Percentiles rank a stretch among this genome's conserved stretches.
phyloP scores from a whole-genome alignment of 2,888 invertebrate genomes.

The Diloba caeruleocephala region DNA sequence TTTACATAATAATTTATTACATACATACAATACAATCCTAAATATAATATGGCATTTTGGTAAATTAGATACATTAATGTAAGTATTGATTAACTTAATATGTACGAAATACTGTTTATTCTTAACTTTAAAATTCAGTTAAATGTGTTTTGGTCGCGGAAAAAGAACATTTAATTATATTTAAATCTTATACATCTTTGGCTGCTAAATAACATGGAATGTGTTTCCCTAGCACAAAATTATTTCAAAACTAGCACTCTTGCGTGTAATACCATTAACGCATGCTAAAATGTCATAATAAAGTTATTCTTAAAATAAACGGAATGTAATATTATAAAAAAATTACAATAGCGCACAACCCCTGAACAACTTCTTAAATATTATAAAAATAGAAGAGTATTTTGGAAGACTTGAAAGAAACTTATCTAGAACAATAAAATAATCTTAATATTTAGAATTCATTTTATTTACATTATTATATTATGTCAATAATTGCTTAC shows the following conservation, averaged over 20 bases:
- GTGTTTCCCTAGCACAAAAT: constrained; percentile 35
- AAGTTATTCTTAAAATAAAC: constrained; percentile 21
- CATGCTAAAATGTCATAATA: constrained; percentile 3
- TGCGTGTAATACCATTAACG: constrained; percentile 4
- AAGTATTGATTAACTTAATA: too few relatives aligned
- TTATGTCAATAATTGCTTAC: constrained; percentile 51
- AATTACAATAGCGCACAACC: constrained; percentile 25
- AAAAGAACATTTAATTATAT: constrained; percentile 19
- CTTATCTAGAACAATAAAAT: constrained; percentile 4
- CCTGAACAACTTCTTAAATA: constrained; percentile 3
- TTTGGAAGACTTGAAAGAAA: constrained; percentile 46
- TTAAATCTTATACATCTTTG: constrained; percentile 50
- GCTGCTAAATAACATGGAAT: constrained; percentile 45
- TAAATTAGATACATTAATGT: constrained; percentile 44
- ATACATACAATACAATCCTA: constrained; percentile 41
- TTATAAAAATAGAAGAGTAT: constrained; percentile 35
- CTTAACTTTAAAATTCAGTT: constrained; percentile 27
- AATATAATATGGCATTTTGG: constrained; percentile 63
- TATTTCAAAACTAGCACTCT: constrained; percentile 9
- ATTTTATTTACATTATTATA: constrained; percentile 52
- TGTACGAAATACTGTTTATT: constrained; percentile 50
- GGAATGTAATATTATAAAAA: constrained; percentile 40
- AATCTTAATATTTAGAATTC: constrained; percentile 40
- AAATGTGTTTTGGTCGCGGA: constrained; percentile 32
- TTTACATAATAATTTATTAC: constrained; percentile 47